These are phyloP conservation scores for Phoenicopterus ruber DNA, from an alignment of 2,113 vertebrate species.

Conservation along the genomic window DNA sequence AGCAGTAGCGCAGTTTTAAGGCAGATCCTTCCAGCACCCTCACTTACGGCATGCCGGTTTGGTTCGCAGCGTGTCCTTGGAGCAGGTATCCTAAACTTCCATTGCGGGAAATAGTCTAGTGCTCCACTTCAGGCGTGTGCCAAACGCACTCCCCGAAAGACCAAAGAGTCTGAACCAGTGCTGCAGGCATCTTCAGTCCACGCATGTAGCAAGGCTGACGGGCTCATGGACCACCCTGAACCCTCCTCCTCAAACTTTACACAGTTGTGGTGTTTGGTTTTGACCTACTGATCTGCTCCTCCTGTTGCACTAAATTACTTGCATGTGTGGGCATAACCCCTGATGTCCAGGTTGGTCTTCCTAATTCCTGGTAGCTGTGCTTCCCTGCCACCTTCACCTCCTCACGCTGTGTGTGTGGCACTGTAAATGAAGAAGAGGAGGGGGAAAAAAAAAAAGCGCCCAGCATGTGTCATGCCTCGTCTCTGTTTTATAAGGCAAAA, in stretches of 20 bases:
- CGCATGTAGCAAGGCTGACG: neutral
- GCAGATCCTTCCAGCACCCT: neutral
- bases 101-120: neutral
- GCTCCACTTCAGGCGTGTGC: neutral
- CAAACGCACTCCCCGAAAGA: neutral
- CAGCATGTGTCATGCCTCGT: neutral
- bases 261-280: neutral
- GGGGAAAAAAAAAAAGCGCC: neutral
- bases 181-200: neutral
- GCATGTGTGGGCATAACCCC: fast-evolving
- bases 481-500: neutral
- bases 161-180: neutral
- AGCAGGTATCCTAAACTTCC: neutral
- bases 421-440: neutral
- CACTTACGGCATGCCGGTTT: fast-evolving
- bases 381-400: neutral
- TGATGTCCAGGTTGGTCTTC: neutral
- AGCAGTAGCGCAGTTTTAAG: neutral
- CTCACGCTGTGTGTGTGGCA: fast-evolving
- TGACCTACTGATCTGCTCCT: neutral
- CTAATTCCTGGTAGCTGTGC: neutral
- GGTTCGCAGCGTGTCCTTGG: neutral
- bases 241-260: neutral
- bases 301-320: neutral
- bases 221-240: neutral